These are phyloP conservation scores for Drosophila malerkotliana DNA, from an alignment of 1,140 invertebrate species.

Conservation along the genomic window DNA sequence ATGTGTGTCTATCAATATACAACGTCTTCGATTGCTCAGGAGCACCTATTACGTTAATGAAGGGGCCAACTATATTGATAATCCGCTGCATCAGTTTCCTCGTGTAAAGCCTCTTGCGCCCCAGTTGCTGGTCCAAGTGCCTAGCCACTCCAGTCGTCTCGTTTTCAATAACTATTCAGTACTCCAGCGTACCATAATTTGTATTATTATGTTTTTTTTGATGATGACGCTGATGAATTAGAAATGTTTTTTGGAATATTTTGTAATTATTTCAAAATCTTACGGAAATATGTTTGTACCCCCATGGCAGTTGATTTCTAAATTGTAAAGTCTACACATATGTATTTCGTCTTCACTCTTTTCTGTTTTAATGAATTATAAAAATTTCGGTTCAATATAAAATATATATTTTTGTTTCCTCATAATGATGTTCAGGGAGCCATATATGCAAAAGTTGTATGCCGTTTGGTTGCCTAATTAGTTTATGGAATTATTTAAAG, in stretches of 20 bases:
- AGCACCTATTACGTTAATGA: background rate
- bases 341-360: background rate
- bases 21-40: background rate
- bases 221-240: background rate
- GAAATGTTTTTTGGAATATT: background rate
- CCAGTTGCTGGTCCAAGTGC: slow-evolving; percentile 15
- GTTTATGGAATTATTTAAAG: background rate
- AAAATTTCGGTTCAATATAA: background rate
- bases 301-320: background rate
- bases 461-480: slow-evolving; percentile 29
- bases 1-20: slow-evolving; percentile 10
- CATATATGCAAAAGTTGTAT: background rate
- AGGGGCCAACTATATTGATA: background rate
- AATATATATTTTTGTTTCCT: too few species aligned
- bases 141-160: background rate
- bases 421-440: background rate
- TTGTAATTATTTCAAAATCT: background rate
- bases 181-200: slow-evolving; percentile 4
- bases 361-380: background rate
- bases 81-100: slow-evolving; percentile 12
- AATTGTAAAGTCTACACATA: slow-evolving; percentile 6
- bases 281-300: background rate
- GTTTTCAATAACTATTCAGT: background rate
- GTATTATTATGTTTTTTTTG: slow-evolving; percentile 24
- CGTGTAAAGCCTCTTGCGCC: slow-evolving; percentile 34